These are phyloP conservation scores for Cyrtorhinus lividipennis DNA, from an alignment of 1,140 invertebrate genomes.

Conservation along the genomic window DNA sequence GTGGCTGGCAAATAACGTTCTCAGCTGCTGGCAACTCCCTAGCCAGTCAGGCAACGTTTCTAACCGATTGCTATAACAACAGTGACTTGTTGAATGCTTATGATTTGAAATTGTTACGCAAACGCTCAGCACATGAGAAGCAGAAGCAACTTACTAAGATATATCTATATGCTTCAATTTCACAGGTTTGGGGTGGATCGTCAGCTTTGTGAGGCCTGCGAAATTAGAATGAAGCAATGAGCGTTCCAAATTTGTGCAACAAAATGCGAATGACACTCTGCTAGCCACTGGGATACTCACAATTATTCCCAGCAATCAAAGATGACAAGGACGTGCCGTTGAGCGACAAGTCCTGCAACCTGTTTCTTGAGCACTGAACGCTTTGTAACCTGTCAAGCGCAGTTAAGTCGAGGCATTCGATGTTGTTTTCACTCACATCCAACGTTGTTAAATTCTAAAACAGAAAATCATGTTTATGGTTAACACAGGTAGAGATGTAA, in stretches of 20 bases:
- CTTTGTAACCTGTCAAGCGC: conserved; percentile 51
- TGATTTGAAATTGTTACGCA: not conserved
- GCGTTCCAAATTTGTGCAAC: no score
- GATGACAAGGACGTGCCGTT: conserved; percentile 49
- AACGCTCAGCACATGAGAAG: not conserved
- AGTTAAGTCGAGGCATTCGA: conserved; percentile 54
- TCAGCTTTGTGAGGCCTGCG: conserved; percentile 49
- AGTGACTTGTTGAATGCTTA: no score
- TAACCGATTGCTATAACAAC: conserved; percentile 44
- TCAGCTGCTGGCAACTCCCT: conserved; percentile 52
- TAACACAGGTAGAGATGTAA: no score
- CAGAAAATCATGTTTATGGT: no score
- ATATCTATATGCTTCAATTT: conserved; percentile 59
- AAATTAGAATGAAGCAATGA: conserved; percentile 26
- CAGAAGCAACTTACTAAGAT: conserved; percentile 41
- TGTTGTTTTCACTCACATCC: conserved; percentile 64
- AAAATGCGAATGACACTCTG: not conserved
- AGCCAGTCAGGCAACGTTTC: conserved; percentile 61
- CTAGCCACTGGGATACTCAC: conserved; percentile 32
- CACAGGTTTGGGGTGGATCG: conserved; percentile 43
- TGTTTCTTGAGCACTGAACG: conserved; percentile 55
- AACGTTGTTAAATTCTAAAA: conserved; percentile 51
- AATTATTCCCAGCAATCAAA: conserved; percentile 57
- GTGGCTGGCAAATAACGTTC: conserved; percentile 55
- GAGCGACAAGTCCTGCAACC: conserved; percentile 47